These are phyloP conservation scores for Pomatorhinus ruficollis DNA, from an alignment of 2,113 vertebrate species.

Conservation along the genomic window DNA sequence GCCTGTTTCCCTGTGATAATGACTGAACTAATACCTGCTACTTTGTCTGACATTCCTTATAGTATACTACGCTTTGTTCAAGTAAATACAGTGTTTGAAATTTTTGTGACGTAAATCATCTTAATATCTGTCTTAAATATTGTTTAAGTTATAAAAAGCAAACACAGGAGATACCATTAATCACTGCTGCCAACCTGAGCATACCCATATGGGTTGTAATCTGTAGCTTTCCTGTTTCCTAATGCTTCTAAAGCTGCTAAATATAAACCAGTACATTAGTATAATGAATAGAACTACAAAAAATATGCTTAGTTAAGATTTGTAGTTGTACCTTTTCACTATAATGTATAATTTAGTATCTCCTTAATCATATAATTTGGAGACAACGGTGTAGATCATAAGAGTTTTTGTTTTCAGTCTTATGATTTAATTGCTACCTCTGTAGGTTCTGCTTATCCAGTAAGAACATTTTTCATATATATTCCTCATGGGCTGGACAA, in stretches of 20 bases:
- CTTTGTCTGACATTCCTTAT: not conserved
- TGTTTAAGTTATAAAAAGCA: slow-evolving; percentile 31
- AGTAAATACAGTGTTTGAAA: not conserved
- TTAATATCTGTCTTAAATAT: not conserved
- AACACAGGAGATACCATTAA: not conserved
- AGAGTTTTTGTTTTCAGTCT: slow-evolving; percentile 36
- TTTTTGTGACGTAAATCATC: not conserved
- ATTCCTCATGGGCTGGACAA: not conserved
- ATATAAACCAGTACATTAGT: not conserved
- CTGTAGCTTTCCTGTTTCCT: slow-evolving; percentile 6
- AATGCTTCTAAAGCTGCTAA: slow-evolving; percentile 28
- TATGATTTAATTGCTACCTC: slow-evolving; percentile 44
- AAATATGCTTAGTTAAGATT: slow-evolving; percentile 30
- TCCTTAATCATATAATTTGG: slow-evolving; percentile 28
- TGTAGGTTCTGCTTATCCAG: slow-evolving; percentile 8
- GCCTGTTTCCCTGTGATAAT: not conserved
- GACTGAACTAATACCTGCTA: not conserved
- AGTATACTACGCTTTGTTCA: not conserved
- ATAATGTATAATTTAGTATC: slow-evolving; percentile 4
- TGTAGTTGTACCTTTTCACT: not conserved
- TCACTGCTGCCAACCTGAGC: not conserved
- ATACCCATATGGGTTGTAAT: not conserved
- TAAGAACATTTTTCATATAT: not conserved
- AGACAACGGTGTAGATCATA: slow-evolving; percentile 17
- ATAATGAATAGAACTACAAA: slow-evolving; percentile 12